A percentile compares a stretch with the other conserved stretches of the same genome.
These are phyloP conservation scores for Amyelois transitella DNA, from an alignment of 1,140 invertebrate genomes.

Conservation along the genomic window DNA sequence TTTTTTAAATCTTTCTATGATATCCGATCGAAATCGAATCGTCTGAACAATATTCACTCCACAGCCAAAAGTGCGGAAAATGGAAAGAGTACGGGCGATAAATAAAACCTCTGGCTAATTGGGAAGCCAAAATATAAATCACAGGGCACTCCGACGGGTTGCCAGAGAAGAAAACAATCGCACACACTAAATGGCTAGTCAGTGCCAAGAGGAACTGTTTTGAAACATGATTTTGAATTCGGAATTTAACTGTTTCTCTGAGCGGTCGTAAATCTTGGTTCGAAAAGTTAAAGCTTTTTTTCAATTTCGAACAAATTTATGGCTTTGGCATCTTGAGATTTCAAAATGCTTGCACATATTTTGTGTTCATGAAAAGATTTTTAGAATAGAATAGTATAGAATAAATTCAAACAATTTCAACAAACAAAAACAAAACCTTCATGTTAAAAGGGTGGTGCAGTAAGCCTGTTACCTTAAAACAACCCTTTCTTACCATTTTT, in stretches of 20 bases:
- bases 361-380: too few species aligned
- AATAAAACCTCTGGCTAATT: constrained; percentile 39
- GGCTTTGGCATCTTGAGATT: too few species aligned
- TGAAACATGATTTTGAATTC: constrained; percentile 11
- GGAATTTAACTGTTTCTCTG: neutral
- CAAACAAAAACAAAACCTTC: neutral
- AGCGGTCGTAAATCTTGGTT: neutral
- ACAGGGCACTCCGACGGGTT: constrained; percentile 22
- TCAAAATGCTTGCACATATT: too few species aligned
- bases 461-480: neutral
- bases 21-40: constrained; percentile 2
- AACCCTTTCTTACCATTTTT: neutral
- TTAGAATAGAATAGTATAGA: too few species aligned
- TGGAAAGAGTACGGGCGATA: constrained; percentile 35
- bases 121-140: constrained; percentile 37
- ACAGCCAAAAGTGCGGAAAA: constrained; percentile 33
- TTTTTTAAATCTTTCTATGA: too few species aligned
- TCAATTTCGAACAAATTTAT: too few species aligned
- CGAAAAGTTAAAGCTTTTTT: too few species aligned
- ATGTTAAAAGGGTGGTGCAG: neutral
- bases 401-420: too few species aligned
- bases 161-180: constrained; percentile 32
- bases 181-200: constrained; percentile 17
- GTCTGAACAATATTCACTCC: neutral
- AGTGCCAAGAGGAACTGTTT: constrained; percentile 18